Base-by-base conservation (phyloP, 2,888 invertebrate species). In the Apodemia zela region DNA sequence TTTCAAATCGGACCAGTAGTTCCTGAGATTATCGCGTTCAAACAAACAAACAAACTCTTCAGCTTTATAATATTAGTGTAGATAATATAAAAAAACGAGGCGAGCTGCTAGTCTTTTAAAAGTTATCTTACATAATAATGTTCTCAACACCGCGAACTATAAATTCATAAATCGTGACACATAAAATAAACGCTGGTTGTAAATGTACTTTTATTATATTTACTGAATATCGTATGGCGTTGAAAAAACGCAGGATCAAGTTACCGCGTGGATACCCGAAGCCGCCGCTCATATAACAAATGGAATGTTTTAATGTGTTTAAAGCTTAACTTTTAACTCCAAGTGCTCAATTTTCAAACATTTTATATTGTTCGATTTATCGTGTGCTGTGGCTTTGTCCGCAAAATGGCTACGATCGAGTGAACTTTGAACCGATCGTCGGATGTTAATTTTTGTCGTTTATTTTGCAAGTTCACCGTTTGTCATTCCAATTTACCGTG, bases 191-290 rank as follows among this genome's bases (percentile, higher is more conserved):
- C 74, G 72, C 73, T 68, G 64, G 67, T 69, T 69, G 70, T 75
- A 72, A 76, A 77, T 68, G 72, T 75, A 72, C 63, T 65, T 71
- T 70, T 74, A 76, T 76, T 72, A 74, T 77, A 72, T 79, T 76
- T 74, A 75, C 75, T 70, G 74, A 76, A 75, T 78, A 72, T 76
- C 75, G 71, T 71, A 69, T 81, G 75, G 72, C 78, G 77, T 70
- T 73, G 72, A 76, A 77, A 77, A 74, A 72, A 71, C 68, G 67
- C 67, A 67, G 74, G 73, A 65, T 83, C 68, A 66, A 7, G 71
- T 82, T 81, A 73, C 81, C 25, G 68, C 65, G 67, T 72, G 64
- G 60, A 33, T 70, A 73, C 69, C 69, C 67, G 69, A 63, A 61
- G 58, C 65, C 59, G 54, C 65, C 65, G 67, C 65, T 63, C 68